Evolutionary conservation across 2,888 invertebrate genomes (phyloP), one percentile per base, ranked within the genome.

Genomic region (Hyppa rectilinea): DNA sequence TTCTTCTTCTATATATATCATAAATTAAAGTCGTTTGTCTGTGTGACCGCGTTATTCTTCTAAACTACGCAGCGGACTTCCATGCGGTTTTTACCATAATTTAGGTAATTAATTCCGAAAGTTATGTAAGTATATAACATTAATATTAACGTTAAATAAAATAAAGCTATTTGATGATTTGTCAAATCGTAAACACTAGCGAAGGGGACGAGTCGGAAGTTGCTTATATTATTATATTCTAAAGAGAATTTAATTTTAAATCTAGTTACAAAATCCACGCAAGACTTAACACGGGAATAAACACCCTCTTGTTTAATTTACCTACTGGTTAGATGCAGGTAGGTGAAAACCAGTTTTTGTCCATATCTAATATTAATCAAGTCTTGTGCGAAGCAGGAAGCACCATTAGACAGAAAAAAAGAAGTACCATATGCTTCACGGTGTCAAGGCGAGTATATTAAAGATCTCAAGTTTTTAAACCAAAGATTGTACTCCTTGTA

Each of bases 381-480:
- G 85, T 79, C 80, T 84, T 80, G 77, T 74, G 80, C 80, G 79
- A 85, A 90, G 87, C 88, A 92, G 92, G 93, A 92, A 92, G 89
- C 88, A 75, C 65, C 71, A 78, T 55, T 79, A 78, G 70, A 78
- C 72, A 80, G 71, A 84, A 87, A 88, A 87, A 87, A 56, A 59
- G 45, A 82, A 73, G 75, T 76, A 79, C 67, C 71, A 61, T 77
- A 80, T 83, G 85, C 85, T 89, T 88, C 88, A 89, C 78, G 87
- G 85, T 85, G 86, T 81, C 84, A 80, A 81, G 83, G 80, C 81
- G 72, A 82, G 81, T 81, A 80, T 84, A 86, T 84, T n/a, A 81
- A 76, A 78, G 71, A 75, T 67, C 58, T 63, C 52, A 69, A 70
- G 61, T 81, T 78, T 81, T 72, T 75, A 60, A 49, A 68, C 75